Conservation (phyloP, 1,140 invertebrate genomes). For the Magallana ariakensis region DNA sequence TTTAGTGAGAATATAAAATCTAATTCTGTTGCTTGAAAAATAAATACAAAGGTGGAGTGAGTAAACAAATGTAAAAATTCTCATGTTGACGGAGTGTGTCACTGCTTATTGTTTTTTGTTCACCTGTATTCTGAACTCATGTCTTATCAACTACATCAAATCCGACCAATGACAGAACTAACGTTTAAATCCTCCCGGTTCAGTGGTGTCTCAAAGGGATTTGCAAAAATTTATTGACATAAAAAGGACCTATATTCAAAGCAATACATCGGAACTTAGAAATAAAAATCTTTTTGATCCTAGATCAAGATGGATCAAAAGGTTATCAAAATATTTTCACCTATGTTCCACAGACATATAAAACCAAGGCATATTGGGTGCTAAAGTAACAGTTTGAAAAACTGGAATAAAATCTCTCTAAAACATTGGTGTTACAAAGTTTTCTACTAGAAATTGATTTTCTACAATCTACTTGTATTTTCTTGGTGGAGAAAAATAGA, state of each 20-base stretch:
- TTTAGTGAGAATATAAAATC: neutral
- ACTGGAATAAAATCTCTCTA: neutral
- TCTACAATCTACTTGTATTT: too few species aligned
- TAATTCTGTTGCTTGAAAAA: neutral
- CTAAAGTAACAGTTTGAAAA: neutral
- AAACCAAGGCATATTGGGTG: too few species aligned
- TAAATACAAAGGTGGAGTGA: neutral
- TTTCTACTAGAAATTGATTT: too few species aligned
- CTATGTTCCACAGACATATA: too few species aligned
- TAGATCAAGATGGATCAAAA: neutral
- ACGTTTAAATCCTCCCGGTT: neutral
- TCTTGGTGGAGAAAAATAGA: too few species aligned
- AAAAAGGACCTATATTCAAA: neutral
- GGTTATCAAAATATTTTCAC: neutral
- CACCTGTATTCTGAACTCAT: neutral
- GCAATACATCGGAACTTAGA: neutral
- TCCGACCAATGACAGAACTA: neutral
- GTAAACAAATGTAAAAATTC: neutral
- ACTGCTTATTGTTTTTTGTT: slow-evolving; percentile 8
- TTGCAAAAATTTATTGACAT: neutral
- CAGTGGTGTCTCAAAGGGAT: neutral
- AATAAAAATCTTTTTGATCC: neutral
- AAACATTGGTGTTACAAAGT: too few species aligned
- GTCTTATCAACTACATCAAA: neutral
- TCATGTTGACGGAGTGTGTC: neutral